phyloP scores from a whole-genome alignment of 2,113 vertebrate genomes.

The Dendrocopos noguchii region DNA sequence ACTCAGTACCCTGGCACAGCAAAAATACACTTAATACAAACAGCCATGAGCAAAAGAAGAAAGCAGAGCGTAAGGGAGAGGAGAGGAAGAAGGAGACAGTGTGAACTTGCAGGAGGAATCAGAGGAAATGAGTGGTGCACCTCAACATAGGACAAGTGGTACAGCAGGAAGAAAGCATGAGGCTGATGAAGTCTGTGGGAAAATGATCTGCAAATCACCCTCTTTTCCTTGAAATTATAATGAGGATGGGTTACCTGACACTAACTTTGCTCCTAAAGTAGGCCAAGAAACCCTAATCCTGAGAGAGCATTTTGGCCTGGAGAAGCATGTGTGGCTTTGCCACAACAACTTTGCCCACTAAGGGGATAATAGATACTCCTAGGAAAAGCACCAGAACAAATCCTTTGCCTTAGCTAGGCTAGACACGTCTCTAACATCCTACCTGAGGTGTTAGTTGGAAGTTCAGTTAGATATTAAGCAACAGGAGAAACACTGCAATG shows the following conservation, averaged over 20 bases:
- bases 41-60: not conserved
- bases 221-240: not conserved
- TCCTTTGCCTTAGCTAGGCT: not conserved
- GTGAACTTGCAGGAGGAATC: not conserved
- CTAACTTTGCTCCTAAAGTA: not conserved
- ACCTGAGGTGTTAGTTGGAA: not conserved
- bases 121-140: not conserved
- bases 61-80: not conserved
- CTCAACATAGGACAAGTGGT: not conserved
- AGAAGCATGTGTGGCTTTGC: not conserved
- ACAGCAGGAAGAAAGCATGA: not conserved
- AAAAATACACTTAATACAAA: not conserved
- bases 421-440: not conserved
- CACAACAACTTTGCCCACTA: not conserved
- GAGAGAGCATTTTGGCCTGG: not conserved
- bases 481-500: not conserved
- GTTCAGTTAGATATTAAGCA: not conserved
- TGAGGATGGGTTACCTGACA: not conserved
- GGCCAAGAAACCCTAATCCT: not conserved
- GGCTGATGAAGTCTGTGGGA: not conserved
- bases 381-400: not conserved
- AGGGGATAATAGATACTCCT: not conserved
- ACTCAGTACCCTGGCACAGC: not conserved
- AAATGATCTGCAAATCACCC: not conserved
- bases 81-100: not conserved